Conservation (phyloP, 2,888 invertebrate species). For the Sacculina carcini region DNA sequence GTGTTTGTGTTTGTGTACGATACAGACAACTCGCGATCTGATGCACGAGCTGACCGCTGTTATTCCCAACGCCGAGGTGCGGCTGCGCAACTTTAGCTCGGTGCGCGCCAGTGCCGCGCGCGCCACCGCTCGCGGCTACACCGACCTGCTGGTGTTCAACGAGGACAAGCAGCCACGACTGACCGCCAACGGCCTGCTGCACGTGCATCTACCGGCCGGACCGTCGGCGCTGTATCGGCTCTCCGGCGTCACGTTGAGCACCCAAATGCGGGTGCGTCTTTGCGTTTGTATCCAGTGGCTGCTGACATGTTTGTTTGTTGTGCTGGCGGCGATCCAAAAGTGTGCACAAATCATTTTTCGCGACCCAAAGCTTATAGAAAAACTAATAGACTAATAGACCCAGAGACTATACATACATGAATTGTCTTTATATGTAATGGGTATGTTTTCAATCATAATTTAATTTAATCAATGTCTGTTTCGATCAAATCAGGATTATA, state of each 20-base stretch:
- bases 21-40: conserved; percentile 13
- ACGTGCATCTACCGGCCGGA: conserved; percentile 83
- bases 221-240: conserved; percentile 90
- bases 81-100: conserved; percentile 62
- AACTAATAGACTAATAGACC: too few relatives aligned
- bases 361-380: too few relatives aligned
- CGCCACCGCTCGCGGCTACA: conserved; percentile 41
- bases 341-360: too few relatives aligned
- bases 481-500: too few relatives aligned
- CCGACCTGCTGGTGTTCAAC: conserved; percentile 75
- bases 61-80: conserved; percentile 70
- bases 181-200: conserved; percentile 47
- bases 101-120: conserved; percentile 77
- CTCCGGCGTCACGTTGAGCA: conserved; percentile 52
- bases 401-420: too few relatives aligned
- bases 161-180: conserved; percentile 58
- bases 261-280: background rate
- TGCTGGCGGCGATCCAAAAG: too few relatives aligned
- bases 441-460: background rate
- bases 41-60: conserved; percentile 68
- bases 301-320: background rate
- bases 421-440: too few relatives aligned
- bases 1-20: too few relatives aligned
- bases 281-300: too few relatives aligned
- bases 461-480: background rate